Conservation (phyloP, 2,797 vertebrate species). For the Prionace glauca region DNA sequence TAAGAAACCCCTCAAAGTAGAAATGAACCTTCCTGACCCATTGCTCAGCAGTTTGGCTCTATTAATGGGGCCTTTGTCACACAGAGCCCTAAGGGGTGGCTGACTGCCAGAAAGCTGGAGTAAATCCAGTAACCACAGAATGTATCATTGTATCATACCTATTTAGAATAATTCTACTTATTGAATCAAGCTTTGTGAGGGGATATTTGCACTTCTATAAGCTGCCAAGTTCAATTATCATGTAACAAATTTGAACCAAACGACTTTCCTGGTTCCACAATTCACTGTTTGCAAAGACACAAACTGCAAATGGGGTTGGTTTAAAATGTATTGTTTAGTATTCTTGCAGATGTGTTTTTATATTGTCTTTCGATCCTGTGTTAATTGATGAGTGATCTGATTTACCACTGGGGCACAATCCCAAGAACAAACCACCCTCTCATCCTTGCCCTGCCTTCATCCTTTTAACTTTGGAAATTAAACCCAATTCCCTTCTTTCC, state of each 20-base stretch:
- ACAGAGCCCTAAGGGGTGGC: background rate
- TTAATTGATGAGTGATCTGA: background rate
- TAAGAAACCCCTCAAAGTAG: background rate
- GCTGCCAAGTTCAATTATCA: background rate
- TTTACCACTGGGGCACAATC: background rate
- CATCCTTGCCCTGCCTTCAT: background rate
- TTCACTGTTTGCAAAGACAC: background rate
- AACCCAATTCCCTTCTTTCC: background rate
- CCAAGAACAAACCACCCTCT: background rate
- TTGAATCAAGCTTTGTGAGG: background rate
- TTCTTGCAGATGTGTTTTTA: background rate
- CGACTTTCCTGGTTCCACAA: background rate
- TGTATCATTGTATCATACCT: background rate
- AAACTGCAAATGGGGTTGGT: background rate
- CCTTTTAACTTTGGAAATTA: background rate
- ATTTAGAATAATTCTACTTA: background rate
- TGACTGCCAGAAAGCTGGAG: background rate
- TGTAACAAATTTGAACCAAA: background rate
- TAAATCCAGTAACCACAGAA: background rate
- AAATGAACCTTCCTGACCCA: background rate
- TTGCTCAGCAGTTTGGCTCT: background rate
- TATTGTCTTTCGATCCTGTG: background rate
- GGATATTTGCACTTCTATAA: background rate
- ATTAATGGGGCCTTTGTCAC: background rate
- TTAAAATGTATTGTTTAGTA: background rate